phyloP scores from a whole-genome alignment of 1,140 invertebrate genomes.

The Diploscapter pachys region DNA sequence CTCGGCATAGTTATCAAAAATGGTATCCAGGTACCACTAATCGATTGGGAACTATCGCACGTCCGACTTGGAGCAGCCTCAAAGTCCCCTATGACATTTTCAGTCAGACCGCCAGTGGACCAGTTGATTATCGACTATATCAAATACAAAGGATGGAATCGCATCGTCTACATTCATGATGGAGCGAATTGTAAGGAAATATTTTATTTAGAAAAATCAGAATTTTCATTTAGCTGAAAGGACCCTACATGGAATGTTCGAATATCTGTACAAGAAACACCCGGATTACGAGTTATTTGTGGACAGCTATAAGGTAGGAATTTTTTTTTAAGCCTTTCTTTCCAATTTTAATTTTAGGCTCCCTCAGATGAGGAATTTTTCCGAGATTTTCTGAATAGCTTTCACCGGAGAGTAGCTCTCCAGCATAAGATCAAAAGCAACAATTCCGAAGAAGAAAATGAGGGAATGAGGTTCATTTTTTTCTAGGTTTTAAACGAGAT shows the following conservation, averaged over 20 bases:
- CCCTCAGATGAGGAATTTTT: constrained; percentile 27
- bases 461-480: too few relatives aligned
- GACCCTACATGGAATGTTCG: constrained; percentile 29
- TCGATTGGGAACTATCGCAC: constrained; percentile 31
- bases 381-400: constrained; percentile 30
- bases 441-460: constrained; percentile 20
- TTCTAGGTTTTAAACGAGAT: too few relatives aligned
- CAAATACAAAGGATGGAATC: constrained; percentile 31
- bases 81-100: constrained; percentile 25
- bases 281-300: constrained; percentile 28
- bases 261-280: constrained; percentile 20
- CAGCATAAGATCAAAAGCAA: constrained; percentile 23
- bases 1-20: too few relatives aligned
- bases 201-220: background rate
- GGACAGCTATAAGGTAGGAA: constrained; percentile 22
- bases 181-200: constrained; percentile 24
- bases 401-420: constrained; percentile 27
- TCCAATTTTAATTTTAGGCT: constrained; percentile 8
- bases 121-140: constrained; percentile 34
- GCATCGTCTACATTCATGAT: constrained; percentile 32
- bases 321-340: background rate
- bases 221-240: constrained; percentile 24
- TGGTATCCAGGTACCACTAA: constrained; percentile 21
- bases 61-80: background rate
- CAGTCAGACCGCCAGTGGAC: constrained; percentile 25